Percentiles rank a stretch among this genome's conserved stretches.
Evolutionary conservation across 2,888 invertebrate species (phyloP).

Genomic region (Rhingia rostrata): DNA sequence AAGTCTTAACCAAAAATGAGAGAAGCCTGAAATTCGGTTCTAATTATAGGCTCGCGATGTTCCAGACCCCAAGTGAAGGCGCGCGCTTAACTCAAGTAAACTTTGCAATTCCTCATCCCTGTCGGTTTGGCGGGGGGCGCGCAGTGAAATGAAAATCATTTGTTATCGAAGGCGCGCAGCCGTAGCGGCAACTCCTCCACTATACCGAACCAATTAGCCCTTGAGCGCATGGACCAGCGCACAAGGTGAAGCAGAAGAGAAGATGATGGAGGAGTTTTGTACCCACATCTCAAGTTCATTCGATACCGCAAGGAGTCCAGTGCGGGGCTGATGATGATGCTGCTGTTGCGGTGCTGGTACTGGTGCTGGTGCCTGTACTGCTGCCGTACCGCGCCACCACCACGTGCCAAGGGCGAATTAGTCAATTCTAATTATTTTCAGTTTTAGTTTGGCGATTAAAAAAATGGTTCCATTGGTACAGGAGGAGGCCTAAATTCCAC

Average conservation of each 20-base stretch:
- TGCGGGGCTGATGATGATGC: background rate
- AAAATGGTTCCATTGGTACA: constrained; percentile 59
- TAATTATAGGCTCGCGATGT: constrained; percentile 60
- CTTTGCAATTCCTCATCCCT: constrained; percentile 48
- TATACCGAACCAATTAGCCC: constrained; percentile 69
- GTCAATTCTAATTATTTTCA: constrained; percentile 74
- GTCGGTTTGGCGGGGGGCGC: constrained; percentile 15
- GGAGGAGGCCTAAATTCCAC: constrained; percentile 66
- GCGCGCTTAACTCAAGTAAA: constrained; percentile 26
- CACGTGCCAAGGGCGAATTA: constrained; percentile 71
- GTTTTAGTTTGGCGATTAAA: constrained; percentile 72
- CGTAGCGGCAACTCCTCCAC: constrained; percentile 66
- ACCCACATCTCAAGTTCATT: constrained; percentile 70
- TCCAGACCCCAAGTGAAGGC: constrained; percentile 11
- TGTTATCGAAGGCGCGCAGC: constrained; percentile 64
- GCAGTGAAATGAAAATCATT: constrained; percentile 64
- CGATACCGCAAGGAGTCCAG: constrained; percentile 22
- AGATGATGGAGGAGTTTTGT: constrained; percentile 69
- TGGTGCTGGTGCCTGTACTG: background rate
- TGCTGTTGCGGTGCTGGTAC: constrained; percentile 10
- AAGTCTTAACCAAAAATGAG: constrained; percentile 32
- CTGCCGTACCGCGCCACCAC: constrained; percentile 13
- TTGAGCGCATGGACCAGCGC: constrained; percentile 52
- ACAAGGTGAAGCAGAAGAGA: constrained; percentile 37
- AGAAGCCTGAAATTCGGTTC: constrained; percentile 42